phyloP scores from a whole-genome alignment of 2,113 vertebrate species.

The Peucedramus taeniatus region DNA sequence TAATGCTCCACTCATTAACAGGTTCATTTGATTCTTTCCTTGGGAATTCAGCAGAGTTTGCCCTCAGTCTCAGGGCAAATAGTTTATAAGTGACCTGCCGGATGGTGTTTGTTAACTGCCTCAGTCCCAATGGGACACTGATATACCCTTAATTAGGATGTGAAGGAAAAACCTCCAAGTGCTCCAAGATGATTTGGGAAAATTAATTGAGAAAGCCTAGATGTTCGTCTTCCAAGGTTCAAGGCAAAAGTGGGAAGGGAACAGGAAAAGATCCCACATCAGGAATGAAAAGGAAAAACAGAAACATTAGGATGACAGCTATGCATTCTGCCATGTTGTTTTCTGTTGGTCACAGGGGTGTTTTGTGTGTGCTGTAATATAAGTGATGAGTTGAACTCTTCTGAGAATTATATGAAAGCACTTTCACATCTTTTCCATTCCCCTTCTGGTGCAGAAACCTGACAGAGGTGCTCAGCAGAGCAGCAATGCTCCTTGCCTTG shows the following conservation, averaged over 20 bases:
- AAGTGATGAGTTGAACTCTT: background rate
- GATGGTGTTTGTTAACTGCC: conserved; percentile 61
- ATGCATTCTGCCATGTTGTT: background rate
- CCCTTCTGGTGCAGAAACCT: background rate
- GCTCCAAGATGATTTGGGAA: conserved; percentile 71
- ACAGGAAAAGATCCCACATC: background rate
- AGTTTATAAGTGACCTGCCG: conserved; percentile 64
- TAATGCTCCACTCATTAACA: conserved; percentile 69
- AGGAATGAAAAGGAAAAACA: background rate
- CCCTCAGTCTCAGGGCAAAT: conserved; percentile 65
- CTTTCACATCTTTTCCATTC: background rate
- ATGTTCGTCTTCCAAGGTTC: conserved; percentile 80
- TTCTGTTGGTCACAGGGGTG: background rate
- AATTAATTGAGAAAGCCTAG: conserved; percentile 71
- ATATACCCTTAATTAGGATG: conserved; percentile 83
- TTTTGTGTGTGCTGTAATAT: background rate
- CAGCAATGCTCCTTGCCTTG: background rate
- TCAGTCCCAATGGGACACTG: conserved; percentile 69
- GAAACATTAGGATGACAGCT: background rate
- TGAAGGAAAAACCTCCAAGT: conserved; percentile 74
- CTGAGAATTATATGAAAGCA: background rate
- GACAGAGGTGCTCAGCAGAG: background rate
- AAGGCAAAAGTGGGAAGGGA: conserved; percentile 74
- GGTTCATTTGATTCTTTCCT: conserved; percentile 74
- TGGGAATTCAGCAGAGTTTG: conserved; percentile 70